Evolutionary conservation across 2,113 vertebrate genomes (phyloP), one percentile per base, ranked within the genome.

Genomic region (Clarias batrachus): DNA sequence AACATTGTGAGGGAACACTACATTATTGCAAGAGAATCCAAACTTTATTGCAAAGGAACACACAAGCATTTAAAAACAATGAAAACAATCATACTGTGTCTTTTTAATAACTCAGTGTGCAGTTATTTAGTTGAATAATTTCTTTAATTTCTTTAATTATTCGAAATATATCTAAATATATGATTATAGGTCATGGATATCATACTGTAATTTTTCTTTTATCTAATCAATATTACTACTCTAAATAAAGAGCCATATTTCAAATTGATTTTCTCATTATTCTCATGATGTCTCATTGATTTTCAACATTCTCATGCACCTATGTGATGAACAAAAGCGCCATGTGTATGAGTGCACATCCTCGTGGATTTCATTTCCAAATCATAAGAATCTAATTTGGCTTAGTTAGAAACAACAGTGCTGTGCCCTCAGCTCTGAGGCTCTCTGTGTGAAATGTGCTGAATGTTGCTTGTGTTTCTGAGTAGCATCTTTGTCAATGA

Each of bases 401-500:
- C 90, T 91, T 93, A 59, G 66, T 95, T 94, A 95, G 71, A 62
- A 12, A 27, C 90, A 90, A 95, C 93, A 94, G 91, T 92, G 89
- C 90, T 80, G 88, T 85, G 88, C 90, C 91, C 94, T 94, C 85
- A 92, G 88, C 82, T 54, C 90, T 87, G 54, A 89, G 87, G 92
- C 84, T 90, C 30, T 73, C 90, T 74, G 88, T 89, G 90, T 92
- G 93, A 93, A 93, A 94, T 85, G 90, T 88, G 89, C 91, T 93
- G 89, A 93, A 83, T 87, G 52, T 71, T 86, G 86, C 63, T 74
- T 76, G 33, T 82, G 86, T 84, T 73, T 65, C 89, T 95, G 91
- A 94, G 89, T 92, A 89, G 90, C 90, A 93, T 92, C 94, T 94
- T 95, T 95, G 94, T 95, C 93, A 92, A 87, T 89, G 87, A 86